Base-by-base conservation (phyloP, 2,888 invertebrate genomes). In the Tiliacea citrago region DNA sequence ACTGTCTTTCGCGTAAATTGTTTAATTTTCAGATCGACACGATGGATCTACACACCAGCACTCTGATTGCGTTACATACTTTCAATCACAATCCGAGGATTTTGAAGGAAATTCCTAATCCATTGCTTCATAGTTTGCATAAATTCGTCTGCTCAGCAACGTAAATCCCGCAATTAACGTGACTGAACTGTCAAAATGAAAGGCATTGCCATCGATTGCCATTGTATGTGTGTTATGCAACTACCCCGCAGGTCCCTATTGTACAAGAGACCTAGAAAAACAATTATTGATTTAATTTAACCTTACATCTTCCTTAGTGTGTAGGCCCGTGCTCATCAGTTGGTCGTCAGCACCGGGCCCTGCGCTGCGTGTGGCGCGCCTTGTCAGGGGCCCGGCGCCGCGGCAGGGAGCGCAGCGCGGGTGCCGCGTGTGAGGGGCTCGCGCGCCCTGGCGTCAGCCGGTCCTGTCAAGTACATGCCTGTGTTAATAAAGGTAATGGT, bases 331-430 rank as follows among this genome's bases (percentile, higher is more conserved):
- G 99, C 92, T 98, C 98, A 60, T 97, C 71, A 94, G 97, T 53
- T 95, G 99, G 99, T 0, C 97, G 98, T 71, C 98, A 98, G 93
- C 98, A 99, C 92, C 97, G 99, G 86, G 98, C 98, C 86, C 96
- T 99, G 74, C 98, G 98, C 89, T 99, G 99, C 94, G 98, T 99
- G 81, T 99, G 99, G 99, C 98, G 97, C 88, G 98, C 78, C 29
- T 16, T 61, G 49, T n/a, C 24, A 0, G 47, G 61, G 0, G 35
- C 29, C 3, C 57, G 75, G 89, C 86, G 83, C 21, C 98, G 97
- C 87, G 97, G 97, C 97, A 71, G 82, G 21, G 98, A 98, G 90
- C 97, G 98, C 89, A 97, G 98, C 49, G 99, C 99, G 12, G 99
- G 98, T 24, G 98, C 98, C 82, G 98, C 98, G 24, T 99, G 99